Evolutionary conservation across 23 tunicate species (phyloP).

Genomic region (Aplidium turbinatum): DNA sequence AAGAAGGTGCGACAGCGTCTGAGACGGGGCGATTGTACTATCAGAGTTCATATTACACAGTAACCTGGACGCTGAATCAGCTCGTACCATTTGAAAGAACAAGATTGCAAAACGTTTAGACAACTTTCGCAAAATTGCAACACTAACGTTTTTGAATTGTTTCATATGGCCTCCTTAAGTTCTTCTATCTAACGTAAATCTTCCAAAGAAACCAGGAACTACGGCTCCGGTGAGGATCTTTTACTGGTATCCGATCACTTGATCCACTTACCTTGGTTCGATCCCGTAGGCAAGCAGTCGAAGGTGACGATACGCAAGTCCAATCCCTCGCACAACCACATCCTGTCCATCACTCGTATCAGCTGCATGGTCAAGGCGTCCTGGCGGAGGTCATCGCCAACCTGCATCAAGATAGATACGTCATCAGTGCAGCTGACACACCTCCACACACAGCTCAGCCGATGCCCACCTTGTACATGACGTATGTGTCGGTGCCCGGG

Average conservation of each 20-base stretch:
- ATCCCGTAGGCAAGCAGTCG: constrained; percentile 85
- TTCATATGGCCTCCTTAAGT: neutral
- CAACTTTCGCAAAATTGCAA: too few species aligned
- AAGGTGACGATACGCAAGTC: constrained; percentile 81
- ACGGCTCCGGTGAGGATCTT: neutral
- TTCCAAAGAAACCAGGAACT: neutral
- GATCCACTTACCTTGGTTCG: constrained; percentile 57
- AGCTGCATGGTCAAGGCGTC: constrained; percentile 94
- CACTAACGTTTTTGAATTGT: too few species aligned
- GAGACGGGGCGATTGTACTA: too few species aligned
- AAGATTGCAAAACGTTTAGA: too few species aligned
- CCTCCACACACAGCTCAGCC: neutral
- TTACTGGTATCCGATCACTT: too few species aligned
- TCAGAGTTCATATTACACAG: too few species aligned
- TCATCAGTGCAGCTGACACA: neutral
- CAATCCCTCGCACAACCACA: constrained; percentile 89
- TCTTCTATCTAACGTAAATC: neutral
- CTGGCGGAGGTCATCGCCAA: constrained; percentile 91
- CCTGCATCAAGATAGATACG: constrained; percentile 47
- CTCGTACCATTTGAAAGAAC: too few species aligned
- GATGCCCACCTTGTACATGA: constrained; percentile 90
- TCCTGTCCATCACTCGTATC: constrained; percentile 78
- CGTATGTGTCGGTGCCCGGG: constrained; percentile 37
- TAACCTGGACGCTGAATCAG: too few species aligned
- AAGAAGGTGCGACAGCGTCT: too few species aligned